Evolutionary conservation across 2,113 vertebrate species (phyloP).

Genomic region (Meles meles): DNA sequence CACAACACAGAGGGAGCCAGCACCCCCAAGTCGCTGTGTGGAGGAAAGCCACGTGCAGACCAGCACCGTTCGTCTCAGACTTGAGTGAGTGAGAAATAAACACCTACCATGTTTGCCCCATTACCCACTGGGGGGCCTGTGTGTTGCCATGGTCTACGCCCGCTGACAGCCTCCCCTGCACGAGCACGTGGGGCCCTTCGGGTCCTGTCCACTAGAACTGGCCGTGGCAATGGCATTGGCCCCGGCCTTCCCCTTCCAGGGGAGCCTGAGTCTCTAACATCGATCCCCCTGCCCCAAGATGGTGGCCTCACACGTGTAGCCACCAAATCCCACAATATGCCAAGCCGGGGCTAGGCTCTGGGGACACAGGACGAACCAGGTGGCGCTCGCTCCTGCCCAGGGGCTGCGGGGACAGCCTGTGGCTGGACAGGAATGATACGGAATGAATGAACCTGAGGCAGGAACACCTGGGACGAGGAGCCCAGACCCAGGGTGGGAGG

Average conservation of each 20-base stretch:
- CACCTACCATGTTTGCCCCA: neutral
- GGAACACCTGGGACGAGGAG: neutral
- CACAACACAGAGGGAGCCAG: neutral
- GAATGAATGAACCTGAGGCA: neutral
- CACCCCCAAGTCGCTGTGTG: neutral
- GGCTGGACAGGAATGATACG: neutral
- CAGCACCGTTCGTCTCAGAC: rapidly evolving
- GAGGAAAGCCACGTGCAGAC: neutral
- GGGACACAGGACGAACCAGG: too few relatives aligned
- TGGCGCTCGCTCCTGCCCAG: neutral
- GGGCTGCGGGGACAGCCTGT: neutral
- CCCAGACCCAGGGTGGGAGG: neutral
- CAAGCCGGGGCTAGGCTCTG: neutral
- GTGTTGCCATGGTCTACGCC: neutral
- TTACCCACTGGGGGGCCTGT: rapidly evolving
- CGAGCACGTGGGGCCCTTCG: rapidly evolving
- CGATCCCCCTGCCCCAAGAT: neutral
- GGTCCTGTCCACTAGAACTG: neutral
- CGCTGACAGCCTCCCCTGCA: neutral
- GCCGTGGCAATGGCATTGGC: neutral
- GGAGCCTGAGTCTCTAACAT: neutral
- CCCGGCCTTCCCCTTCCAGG: neutral
- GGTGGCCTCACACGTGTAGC: rapidly evolving
- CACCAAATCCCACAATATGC: neutral
- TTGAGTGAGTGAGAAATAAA: rapidly evolving